Evolutionary conservation across 2,113 vertebrate species (phyloP), one percentile per base, ranked within the genome.

Genomic region (Campylomormyrus numenius): DNA sequence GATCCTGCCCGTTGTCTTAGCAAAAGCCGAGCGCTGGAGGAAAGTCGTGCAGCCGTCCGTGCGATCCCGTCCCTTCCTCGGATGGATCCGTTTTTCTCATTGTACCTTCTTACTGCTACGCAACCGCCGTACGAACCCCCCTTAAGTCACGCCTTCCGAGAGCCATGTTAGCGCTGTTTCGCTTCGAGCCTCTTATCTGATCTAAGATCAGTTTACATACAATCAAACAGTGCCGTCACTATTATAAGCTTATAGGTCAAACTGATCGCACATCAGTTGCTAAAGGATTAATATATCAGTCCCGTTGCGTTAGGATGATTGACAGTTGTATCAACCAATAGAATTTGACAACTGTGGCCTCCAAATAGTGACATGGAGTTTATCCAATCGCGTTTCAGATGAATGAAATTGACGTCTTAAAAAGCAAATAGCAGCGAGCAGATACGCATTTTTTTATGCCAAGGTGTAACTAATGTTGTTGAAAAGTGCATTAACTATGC

Each of bases 51-150:
- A 19, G 49, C 3, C 5, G 85, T 31, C 27, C 15, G 49, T 7
- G 49, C 15, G 15, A 31, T 50, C 13, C 27, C 85, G 62, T 70
- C 62, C n/a, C 49, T 87, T 52, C 6, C 46, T 87, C 15, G 27
- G 46, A 84, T 21, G 19, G 39, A 48, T 49, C 85, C 48, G 85
- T 31, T 87, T 27, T 50, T 87, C 24, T 50, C 46, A 49, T 52
- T 50, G n/a, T 53, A 27, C 49, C 48, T n/a, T 45, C 85, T 15
- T 52, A 87, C 85, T 87, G 85, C 85, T 87, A 87, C 85, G 49
- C 85, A 87, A 53, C n/a, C 9, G 27, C n/a, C 49, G 85, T 84
- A 84, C 80, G 3, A n/a, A n/a, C 85, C 8, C 85, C 49, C 24
- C 35, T 27, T 27, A 27, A 31, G 49, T 27, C 85, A 87, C 85